A percentile compares a stretch with the other conserved stretches of the same genome.
Conservation (phyloP, 2,797 vertebrate genomes). For the Notamacropus eugenii region DNA sequence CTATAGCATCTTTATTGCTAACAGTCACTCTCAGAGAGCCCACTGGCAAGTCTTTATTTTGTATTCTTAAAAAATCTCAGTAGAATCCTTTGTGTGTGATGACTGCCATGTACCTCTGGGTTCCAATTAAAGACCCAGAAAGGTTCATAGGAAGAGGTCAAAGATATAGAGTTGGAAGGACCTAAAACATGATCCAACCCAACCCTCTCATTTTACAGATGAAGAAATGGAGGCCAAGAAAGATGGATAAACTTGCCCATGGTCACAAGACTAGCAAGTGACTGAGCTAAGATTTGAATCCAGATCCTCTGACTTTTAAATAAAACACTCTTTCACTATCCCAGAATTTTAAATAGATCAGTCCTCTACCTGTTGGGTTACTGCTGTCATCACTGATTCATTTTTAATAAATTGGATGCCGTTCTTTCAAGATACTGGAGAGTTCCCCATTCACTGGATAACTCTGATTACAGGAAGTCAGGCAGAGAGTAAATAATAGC, state of each 20-base stretch:
- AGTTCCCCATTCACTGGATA: constrained; percentile 28
- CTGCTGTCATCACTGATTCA: neutral
- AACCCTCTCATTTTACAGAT: neutral
- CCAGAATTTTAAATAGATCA: neutral
- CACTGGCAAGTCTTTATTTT: neutral
- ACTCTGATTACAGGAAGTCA: constrained; percentile 46
- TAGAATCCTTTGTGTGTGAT: neutral
- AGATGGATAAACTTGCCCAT: neutral
- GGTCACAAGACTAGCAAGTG: neutral
- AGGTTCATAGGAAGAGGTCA: neutral
- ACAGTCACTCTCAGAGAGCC: neutral
- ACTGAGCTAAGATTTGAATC: neutral
- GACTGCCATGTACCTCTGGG: neutral
- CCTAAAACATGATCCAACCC: neutral
- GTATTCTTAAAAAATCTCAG: neutral
- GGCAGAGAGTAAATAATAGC: constrained; percentile 13
- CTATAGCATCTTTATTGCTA: neutral
- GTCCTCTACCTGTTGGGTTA: neutral
- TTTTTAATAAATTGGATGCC: neutral
- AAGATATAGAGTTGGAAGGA: neutral
- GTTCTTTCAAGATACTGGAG: neutral
- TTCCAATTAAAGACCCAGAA: neutral
- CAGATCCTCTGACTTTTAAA: neutral
- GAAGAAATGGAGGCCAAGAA: neutral
- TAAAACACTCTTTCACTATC: neutral